Conservation (phyloP, 2,888 invertebrate species). For the Heliconius ethilla region DNA sequence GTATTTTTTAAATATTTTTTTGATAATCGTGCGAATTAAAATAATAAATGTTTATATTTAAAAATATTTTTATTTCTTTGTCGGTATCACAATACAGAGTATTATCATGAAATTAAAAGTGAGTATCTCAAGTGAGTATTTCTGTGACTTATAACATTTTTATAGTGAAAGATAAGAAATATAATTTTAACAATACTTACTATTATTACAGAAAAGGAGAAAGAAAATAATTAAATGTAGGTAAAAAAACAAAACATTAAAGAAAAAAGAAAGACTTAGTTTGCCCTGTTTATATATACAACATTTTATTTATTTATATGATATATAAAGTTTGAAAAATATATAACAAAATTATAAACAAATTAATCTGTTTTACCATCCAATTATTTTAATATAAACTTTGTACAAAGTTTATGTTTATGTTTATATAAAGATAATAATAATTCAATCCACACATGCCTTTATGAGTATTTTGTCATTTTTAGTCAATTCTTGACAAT, state of each 20-base stretch:
- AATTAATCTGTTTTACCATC: neutral
- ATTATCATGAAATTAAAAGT: constrained; percentile 14
- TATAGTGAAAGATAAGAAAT: neutral
- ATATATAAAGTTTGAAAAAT: neutral
- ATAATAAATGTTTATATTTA: neutral
- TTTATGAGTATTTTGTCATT: neutral
- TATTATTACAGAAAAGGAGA: neutral
- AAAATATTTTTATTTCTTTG: constrained; percentile 19
- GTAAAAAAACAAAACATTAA: neutral
- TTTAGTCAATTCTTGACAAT: neutral
- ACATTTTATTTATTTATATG: neutral
- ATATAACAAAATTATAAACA: neutral
- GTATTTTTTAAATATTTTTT: neutral
- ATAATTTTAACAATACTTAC: neutral
- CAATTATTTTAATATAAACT: neutral
- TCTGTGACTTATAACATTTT: neutral
- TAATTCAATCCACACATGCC: no score
- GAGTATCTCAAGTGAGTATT: neutral
- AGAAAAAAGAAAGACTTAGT: neutral
- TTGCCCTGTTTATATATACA: neutral
- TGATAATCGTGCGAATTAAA: neutral
- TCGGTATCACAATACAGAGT: constrained; percentile 36
- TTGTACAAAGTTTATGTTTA: neutral
- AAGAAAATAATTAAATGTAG: neutral
- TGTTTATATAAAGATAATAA: neutral